These are phyloP conservation scores for Bombus impatiens DNA, from an alignment of 1,140 invertebrate genomes.

Conservation along the genomic window DNA sequence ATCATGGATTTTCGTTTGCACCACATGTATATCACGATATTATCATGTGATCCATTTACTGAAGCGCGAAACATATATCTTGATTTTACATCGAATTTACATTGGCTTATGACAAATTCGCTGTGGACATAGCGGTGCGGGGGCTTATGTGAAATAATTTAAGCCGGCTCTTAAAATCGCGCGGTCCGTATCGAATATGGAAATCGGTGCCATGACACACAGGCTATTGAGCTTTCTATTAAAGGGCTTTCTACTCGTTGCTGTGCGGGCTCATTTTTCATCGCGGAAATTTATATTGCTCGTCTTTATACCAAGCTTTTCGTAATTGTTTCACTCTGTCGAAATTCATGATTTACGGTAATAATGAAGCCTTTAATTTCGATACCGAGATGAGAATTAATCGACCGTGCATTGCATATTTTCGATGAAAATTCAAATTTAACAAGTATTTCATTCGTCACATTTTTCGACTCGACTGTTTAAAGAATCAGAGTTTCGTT, in stretches of 20 bases:
- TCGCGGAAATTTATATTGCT: not conserved
- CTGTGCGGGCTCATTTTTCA: not conserved
- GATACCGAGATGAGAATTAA: not conserved
- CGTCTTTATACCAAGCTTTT: not conserved
- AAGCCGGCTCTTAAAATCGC: constrained; percentile 8
- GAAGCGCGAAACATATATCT: constrained; percentile 27
- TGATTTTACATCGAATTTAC: constrained; percentile 26
- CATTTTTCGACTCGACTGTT: too few relatives aligned
- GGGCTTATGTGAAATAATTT: constrained; percentile 27
- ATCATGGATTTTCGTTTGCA: not conserved
- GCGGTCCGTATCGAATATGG: not conserved
- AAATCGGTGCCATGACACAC: not conserved
- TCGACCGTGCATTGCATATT: not conserved
- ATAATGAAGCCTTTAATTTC: not conserved
- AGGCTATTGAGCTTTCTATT: constrained; percentile 16
- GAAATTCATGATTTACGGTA: not conserved
- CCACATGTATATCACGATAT: constrained; percentile 1
- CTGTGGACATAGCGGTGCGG: not conserved
- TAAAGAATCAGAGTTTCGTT: too few relatives aligned
- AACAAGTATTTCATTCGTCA: too few relatives aligned
- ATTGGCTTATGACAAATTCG: constrained; percentile 21
- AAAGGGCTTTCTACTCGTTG: not conserved
- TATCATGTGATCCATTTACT: constrained; percentile 25
- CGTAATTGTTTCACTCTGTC: not conserved
- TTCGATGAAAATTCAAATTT: not conserved